Base-by-base conservation (phyloP, 1,140 invertebrate species). In the Riptortus pedestris region DNA sequence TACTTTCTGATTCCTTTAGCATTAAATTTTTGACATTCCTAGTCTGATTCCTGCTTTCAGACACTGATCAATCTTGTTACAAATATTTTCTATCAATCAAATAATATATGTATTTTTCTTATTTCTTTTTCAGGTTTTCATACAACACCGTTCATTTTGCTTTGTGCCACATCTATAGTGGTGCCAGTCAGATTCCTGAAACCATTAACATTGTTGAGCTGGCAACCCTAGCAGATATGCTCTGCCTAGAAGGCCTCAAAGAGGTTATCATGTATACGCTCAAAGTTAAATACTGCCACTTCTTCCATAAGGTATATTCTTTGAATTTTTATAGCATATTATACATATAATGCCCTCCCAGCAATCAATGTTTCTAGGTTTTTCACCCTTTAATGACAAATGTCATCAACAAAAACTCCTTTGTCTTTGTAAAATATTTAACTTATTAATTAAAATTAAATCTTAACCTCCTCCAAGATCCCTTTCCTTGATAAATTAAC, bases 151-250 rank as follows among this genome's bases (percentile, higher is more conserved):
- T 93, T 0, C 87, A 93, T 74, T 93, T 94, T 77, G 87, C 90
- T 0, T 73, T 96, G 55, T 90, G 91, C 69, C 91, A 94, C 73
- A 91, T 96, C 57, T 96, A 96, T 70, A 92, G 90, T 67, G 92
- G 91, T 2, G 85, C 88, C 18, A 86, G 87, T 48, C 85, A 88
- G 68, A 83, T 92, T 66, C 88, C 89, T 0, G 87, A 91, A 68
- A 82, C 84, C 1, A 86, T 93, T 64, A 87, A 86, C 72, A 82
- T 96, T 28, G 84, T 90, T 52, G 91, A 94, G 74, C 73, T 95
- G 61, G 86, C 91, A 0, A 87, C 88, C 0, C 73, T 94, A 55
- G 87, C 90, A 2, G 91, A 94, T 75, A 87, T 93, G 82, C 75
- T 94, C 18, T 87, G 88, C 14, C 73, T 96, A 3, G 90, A 93